Percentiles rank a stretch among this genome's conserved stretches.
Evolutionary conservation across 1,140 invertebrate genomes (phyloP).

Genomic region (Bombus balteatus): DNA sequence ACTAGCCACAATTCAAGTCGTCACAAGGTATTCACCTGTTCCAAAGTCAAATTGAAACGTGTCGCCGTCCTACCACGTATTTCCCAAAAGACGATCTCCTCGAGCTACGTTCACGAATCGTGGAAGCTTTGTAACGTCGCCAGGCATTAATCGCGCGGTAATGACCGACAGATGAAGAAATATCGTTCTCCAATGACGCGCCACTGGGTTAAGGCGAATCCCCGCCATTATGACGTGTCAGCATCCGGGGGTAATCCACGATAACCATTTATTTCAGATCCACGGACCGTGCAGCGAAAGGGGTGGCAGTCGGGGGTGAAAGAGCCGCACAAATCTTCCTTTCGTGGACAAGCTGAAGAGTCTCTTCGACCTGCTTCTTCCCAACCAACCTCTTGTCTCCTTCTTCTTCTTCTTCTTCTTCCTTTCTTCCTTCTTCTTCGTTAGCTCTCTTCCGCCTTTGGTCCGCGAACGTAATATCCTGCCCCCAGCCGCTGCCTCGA

Average conservation of each 20-base stretch:
- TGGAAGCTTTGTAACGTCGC: not conserved
- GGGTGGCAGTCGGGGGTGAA: not conserved
- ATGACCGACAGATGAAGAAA: constrained; percentile 52
- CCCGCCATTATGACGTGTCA: constrained; percentile 57
- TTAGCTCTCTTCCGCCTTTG: constrained; percentile 43
- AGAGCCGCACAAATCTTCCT: constrained; percentile 62
- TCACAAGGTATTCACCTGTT: not conserved
- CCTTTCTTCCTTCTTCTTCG: constrained; percentile 15
- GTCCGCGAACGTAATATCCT: constrained; percentile 72
- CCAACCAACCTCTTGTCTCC: not conserved
- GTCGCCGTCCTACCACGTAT: fast-evolving
- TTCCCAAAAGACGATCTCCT: not conserved
- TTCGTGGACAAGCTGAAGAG: constrained; percentile 65
- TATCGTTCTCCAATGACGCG: constrained; percentile 48
- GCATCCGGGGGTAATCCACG: constrained; percentile 54
- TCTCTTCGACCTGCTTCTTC: constrained; percentile 50
- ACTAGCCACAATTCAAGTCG: not conserved
- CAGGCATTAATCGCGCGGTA: constrained; percentile 41
- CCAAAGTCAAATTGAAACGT: not conserved
- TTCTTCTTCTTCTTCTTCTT: constrained; percentile 2
- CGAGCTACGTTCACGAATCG: not conserved
- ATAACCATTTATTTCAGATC: constrained; percentile 65
- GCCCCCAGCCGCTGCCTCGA: constrained; percentile 56
- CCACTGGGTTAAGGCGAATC: constrained; percentile 52
- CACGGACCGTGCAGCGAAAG: constrained; percentile 12